A percentile compares a stretch with the other conserved stretches of the same genome.
phyloP scores from a whole-genome alignment of 2,888 invertebrate genomes.

The Dicyrtomina minuta region DNA sequence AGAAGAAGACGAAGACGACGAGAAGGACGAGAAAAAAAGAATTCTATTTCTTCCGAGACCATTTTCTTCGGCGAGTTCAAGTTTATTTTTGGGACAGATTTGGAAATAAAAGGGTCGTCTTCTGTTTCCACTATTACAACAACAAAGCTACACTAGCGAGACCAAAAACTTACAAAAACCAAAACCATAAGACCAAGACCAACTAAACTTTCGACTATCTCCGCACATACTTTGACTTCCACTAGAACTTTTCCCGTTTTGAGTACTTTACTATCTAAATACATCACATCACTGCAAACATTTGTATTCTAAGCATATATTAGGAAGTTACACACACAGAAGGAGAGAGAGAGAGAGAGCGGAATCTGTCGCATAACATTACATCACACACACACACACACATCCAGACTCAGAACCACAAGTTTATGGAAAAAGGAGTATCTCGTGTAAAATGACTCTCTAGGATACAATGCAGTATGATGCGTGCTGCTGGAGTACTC shows the following conservation, averaged over 20 bases:
- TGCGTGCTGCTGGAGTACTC: too few relatives aligned
- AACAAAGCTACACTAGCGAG: constrained; percentile 24
- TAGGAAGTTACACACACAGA: background rate
- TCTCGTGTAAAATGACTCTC: background rate
- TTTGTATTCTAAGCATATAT: background rate
- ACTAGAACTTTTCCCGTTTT: background rate
- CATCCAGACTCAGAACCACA: too few relatives aligned
- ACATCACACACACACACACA: too few relatives aligned
- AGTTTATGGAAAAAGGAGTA: background rate
- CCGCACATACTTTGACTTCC: background rate
- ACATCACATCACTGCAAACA: background rate
- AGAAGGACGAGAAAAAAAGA: too few relatives aligned
- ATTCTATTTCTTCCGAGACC: constrained; percentile 2
- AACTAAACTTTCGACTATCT: background rate
- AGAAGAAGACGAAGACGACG: too few relatives aligned
- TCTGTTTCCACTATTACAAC: constrained; percentile 26
- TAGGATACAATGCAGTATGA: background rate
- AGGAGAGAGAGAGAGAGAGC: background rate
- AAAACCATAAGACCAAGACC: background rate
- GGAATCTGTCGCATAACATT: too few relatives aligned
- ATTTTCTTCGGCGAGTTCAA: constrained; percentile 27
- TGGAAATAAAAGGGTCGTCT: constrained; percentile 32
- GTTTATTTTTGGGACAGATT: constrained; percentile 38
- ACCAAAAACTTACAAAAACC: too few relatives aligned
- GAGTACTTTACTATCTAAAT: too few relatives aligned